These are phyloP conservation scores for Calliopum simillimum DNA, from an alignment of 2,888 invertebrate genomes.

Conservation along the genomic window DNA sequence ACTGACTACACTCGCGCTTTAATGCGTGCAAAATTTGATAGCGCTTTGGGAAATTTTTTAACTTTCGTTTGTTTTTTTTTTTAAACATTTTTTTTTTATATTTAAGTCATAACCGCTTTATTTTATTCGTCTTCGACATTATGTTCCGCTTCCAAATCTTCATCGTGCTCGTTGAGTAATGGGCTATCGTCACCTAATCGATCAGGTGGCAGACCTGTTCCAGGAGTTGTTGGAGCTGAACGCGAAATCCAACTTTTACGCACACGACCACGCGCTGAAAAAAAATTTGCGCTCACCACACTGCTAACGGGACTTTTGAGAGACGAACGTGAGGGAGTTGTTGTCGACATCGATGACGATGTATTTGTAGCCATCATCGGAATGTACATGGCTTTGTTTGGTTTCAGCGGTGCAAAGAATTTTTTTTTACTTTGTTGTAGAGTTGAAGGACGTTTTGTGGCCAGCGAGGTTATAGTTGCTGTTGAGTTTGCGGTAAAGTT, in stretches of 20 bases:
- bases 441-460: constrained; percentile 57
- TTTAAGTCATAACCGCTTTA: no score
- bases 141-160: constrained; percentile 65
- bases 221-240: constrained; percentile 84
- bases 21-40: no score
- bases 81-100: no score
- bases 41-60: no score
- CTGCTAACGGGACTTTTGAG: constrained; percentile 64
- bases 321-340: constrained; percentile 49
- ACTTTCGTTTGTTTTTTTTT: no score
- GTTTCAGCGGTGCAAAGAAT: constrained; percentile 67
- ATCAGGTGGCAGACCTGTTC: constrained; percentile 74
- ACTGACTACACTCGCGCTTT: no score
- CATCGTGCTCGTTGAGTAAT: constrained; percentile 71
- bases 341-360: constrained; percentile 35
- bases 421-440: constrained; percentile 65
- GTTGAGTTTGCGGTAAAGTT: constrained; percentile 20
- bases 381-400: constrained; percentile 79
- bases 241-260: constrained; percentile 76
- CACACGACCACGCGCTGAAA: constrained; percentile 63
- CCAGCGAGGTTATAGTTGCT: constrained; percentile 40
- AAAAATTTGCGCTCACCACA: constrained; percentile 61
- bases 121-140: constrained; percentile 42
- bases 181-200: constrained; percentile 76
- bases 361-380: constrained; percentile 67